phyloP scores from a whole-genome alignment of 1,140 invertebrate genomes.

The Ceratina calcarata region DNA sequence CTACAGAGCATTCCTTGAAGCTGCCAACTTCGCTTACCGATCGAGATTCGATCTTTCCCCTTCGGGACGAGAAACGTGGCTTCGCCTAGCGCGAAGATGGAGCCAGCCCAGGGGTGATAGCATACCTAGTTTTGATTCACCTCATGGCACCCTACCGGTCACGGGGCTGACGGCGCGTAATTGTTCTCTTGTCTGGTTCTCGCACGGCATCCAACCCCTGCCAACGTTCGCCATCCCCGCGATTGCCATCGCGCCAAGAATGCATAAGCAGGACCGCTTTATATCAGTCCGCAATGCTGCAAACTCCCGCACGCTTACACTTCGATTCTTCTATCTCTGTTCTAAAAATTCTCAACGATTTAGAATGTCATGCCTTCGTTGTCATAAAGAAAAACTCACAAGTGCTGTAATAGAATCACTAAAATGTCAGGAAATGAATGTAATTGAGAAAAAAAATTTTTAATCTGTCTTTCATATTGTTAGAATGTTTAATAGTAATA shows the following conservation, averaged over 20 bases:
- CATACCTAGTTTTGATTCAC: slow-evolving; percentile 76
- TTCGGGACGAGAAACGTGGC: slow-evolving; percentile 63
- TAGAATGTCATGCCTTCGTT: neutral
- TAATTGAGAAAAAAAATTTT: too few relatives aligned
- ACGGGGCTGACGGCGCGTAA: slow-evolving; percentile 76
- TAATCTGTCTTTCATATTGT: too few relatives aligned
- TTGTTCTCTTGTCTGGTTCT: slow-evolving; percentile 77
- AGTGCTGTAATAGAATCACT: neutral
- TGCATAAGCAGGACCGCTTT: slow-evolving; percentile 70
- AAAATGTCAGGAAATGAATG: too few relatives aligned
- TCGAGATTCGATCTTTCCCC: slow-evolving; percentile 66
- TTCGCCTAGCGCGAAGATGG: slow-evolving; percentile 54
- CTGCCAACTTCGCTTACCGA: slow-evolving; percentile 66
- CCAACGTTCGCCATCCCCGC: slow-evolving; percentile 63
- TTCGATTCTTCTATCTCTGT: slow-evolving; percentile 8
- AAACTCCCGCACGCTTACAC: slow-evolving; percentile 48
- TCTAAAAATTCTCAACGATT: neutral
- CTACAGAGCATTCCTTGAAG: slow-evolving; percentile 48
- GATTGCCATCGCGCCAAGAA: slow-evolving; percentile 75
- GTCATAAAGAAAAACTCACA: neutral
- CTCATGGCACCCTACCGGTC: slow-evolving; percentile 73
- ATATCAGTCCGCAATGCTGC: slow-evolving; percentile 62
- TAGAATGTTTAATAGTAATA: too few relatives aligned
- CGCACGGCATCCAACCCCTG: slow-evolving; percentile 54
- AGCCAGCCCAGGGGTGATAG: slow-evolving; percentile 65